phyloP scores from a whole-genome alignment of 2,888 invertebrate species.

The Leptinotarsa rubiginosa region DNA sequence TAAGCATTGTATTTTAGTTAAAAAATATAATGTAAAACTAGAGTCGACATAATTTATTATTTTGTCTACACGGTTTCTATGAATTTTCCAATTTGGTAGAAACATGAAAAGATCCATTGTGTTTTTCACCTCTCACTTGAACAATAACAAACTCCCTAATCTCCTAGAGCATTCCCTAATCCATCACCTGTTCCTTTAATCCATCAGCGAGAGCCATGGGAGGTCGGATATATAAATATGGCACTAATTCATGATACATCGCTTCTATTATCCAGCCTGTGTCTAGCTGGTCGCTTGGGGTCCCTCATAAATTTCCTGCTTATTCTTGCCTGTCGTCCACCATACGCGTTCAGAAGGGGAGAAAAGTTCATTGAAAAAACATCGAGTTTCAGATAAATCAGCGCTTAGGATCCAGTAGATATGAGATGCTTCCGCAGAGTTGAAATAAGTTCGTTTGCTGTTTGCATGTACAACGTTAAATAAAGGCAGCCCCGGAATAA shows the following conservation, averaged over 20 bases:
- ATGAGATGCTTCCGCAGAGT: not conserved
- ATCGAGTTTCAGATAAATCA: constrained; percentile 19
- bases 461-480: too few species aligned
- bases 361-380: constrained; percentile 28
- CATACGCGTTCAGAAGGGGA: constrained; percentile 34
- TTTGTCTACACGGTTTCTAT: not conserved
- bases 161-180: not conserved
- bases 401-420: not conserved
- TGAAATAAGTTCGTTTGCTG: not conserved
- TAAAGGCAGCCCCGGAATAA: too few species aligned
- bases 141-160: not conserved
- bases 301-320: constrained; percentile 32
- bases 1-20: too few species aligned
- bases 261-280: constrained; percentile 12
- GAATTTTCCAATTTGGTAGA: too few species aligned
- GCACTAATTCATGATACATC: constrained; percentile 19
- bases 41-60: too few species aligned
- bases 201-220: constrained; percentile 1
- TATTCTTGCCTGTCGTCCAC: constrained; percentile 38
- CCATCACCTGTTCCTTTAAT: not conserved
- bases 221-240: constrained; percentile 9
- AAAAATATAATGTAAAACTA: too few species aligned
- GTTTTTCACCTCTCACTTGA: not conserved
- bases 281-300: constrained; percentile 16
- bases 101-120: not conserved